Conservation (phyloP, 2,113 vertebrate genomes). For the Prunella fulvescens region DNA sequence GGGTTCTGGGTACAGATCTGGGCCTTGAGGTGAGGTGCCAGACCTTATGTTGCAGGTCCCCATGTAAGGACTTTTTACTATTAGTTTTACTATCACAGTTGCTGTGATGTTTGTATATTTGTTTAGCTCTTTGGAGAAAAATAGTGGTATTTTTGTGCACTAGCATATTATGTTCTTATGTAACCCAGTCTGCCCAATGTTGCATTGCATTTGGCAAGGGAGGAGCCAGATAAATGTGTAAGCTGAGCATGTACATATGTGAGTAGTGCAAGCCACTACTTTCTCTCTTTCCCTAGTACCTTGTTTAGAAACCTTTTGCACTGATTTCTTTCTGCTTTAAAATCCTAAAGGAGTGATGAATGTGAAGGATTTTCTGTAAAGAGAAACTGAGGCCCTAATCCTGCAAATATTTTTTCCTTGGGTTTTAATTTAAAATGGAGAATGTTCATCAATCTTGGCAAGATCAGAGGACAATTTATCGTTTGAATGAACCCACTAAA, state of each 20-base stretch:
- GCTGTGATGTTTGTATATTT: not conserved
- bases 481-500: not conserved
- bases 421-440: not conserved
- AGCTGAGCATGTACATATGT: not conserved
- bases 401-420: not conserved
- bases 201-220: not conserved
- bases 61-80: not conserved
- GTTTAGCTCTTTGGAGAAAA: not conserved
- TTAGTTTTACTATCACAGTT: not conserved
- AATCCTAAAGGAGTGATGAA: not conserved
- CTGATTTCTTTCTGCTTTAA: not conserved
- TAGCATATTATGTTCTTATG: not conserved
- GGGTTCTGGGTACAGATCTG: not conserved
- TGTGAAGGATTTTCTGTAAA: not conserved
- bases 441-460: not conserved
- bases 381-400: not conserved
- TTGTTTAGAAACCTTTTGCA: not conserved
- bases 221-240: not conserved
- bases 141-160: not conserved
- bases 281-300: not conserved
- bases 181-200: not conserved
- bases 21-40: not conserved
- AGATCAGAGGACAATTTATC: not conserved
- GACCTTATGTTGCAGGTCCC: not conserved
- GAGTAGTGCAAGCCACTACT: not conserved